Percentiles rank a stretch among this genome's conserved stretches.
These are phyloP conservation scores for Lepidochitona cinerea DNA, from an alignment of 2,888 invertebrate genomes.

Conservation along the genomic window DNA sequence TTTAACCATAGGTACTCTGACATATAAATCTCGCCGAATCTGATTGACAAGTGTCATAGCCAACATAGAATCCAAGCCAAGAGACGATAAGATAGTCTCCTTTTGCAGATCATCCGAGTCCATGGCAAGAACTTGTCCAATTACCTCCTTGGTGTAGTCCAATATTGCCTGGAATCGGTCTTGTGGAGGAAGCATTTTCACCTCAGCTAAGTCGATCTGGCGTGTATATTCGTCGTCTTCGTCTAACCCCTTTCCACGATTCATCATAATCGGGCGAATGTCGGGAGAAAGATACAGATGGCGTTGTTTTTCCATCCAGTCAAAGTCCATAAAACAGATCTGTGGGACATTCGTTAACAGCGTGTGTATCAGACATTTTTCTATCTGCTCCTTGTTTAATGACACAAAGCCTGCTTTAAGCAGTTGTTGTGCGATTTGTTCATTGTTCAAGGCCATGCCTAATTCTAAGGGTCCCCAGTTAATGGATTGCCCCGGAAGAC, in stretches of 20 bases:
- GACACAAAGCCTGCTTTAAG: background rate
- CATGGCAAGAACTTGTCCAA: background rate
- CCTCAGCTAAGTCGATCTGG: background rate
- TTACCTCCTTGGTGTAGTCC: background rate
- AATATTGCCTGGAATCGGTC: background rate
- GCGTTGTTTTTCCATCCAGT: background rate
- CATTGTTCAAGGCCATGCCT: slow-evolving; percentile 30
- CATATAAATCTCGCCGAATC: background rate
- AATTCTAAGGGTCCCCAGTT: slow-evolving; percentile 48
- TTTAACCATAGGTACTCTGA: background rate
- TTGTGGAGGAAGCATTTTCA: background rate
- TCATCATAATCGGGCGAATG: background rate
- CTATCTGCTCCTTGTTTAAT: background rate
- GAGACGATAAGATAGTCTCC: background rate
- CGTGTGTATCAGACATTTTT: background rate
- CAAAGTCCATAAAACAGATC: background rate
- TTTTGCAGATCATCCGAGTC: background rate
- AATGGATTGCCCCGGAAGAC: slow-evolving; percentile 43
- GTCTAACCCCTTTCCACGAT: background rate
- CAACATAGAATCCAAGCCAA: slow-evolving; percentile 2
- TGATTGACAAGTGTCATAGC: background rate
- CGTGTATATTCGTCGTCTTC: background rate
- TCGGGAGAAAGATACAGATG: background rate
- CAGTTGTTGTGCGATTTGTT: background rate
- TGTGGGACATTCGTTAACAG: background rate